Base-by-base conservation (phyloP, 2,888 invertebrate species). In the Ophion costatus region DNA sequence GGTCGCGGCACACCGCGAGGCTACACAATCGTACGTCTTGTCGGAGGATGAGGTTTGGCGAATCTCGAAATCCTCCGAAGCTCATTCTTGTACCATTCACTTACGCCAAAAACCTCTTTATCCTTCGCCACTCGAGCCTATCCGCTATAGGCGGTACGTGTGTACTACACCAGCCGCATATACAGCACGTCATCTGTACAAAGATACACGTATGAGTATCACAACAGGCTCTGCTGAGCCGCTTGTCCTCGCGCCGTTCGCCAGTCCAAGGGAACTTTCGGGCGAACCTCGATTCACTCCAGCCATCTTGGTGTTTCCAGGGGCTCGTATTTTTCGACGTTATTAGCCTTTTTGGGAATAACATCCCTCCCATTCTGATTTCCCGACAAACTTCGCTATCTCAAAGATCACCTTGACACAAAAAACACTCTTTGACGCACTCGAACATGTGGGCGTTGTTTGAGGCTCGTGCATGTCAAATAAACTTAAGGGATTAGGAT, bases 101-200 rank as follows among this genome's bases (percentile, higher is more conserved):
- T 84, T 80, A 80, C 80, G 77, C 77, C 63, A 74, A 56, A 80
- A 84, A 80, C 84, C 84, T 80, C 77, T 84, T 80, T 67, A 73
- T 73, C 67, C 42, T 61, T 70, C 66, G 66, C 61, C 73, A 63
- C 77, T 69, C 73, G 61, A 63, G 22, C 66, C 33, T 77, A 73
- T 74, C 67, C 71, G 59, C 24, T 64, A 38, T 74, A 64, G 70
- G 70, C 22, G 33, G 10, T 17, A 61, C 45, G 17, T 22, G 24
- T 22, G 51, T 74, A 66, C 29, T 64, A 56, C 51, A 69, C 22
- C 51, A 42, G 11, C 51, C 11, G 38, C 33, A 45, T n/a, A 56
- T 51, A 74, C 45, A 71, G 59, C 22, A 59, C 59, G 57, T 14
- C n/a, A 71, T n/a, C n/a, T 29, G 5, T 71, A 74, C 14, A 38